A percentile compares a stretch with the other conserved stretches of the same genome.
Evolutionary conservation across 2,888 invertebrate genomes (phyloP).

Genomic region (Cephus sareptanus): DNA sequence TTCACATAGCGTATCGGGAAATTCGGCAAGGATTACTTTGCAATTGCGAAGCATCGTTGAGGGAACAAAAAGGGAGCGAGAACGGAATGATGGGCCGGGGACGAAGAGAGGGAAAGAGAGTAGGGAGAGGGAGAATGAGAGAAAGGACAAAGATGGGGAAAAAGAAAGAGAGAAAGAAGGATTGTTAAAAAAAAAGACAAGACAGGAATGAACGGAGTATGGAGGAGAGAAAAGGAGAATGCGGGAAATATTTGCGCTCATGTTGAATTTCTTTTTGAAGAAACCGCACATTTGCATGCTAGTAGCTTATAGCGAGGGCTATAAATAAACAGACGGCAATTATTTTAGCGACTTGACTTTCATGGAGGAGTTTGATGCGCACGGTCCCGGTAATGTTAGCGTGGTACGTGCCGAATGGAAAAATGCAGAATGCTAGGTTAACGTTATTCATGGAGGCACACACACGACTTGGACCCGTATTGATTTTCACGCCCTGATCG

Average conservation of each 20-base stretch:
- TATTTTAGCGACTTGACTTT: slow-evolving; percentile 49
- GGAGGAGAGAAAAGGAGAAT: not conserved
- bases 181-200: slow-evolving; percentile 4
- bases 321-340: slow-evolving; percentile 57
- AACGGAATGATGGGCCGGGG: not conserved
- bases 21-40: not conserved
- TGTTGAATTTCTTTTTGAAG: not conserved
- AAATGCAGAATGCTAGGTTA: slow-evolving; percentile 48
- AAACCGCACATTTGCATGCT: not conserved
- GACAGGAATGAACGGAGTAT: not conserved
- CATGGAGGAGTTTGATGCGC: slow-evolving; percentile 12
- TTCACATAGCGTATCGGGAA: not conserved
- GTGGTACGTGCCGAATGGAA: slow-evolving; percentile 18
- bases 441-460: slow-evolving; percentile 47
- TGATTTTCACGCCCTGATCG: slow-evolving; percentile 62
- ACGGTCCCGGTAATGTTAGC: slow-evolving; percentile 17
- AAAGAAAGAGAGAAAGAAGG: not conserved
- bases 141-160: slow-evolving; percentile 11
- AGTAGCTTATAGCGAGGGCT: slow-evolving; percentile 30
- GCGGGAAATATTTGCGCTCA: not conserved
- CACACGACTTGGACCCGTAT: slow-evolving; percentile 49
- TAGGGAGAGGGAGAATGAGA: slow-evolving; percentile 5
- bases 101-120: not conserved
- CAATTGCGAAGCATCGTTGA: not conserved
- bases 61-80: not conserved